Base-by-base conservation (phyloP, 2,797 vertebrate species). In the Betta splendens region DNA sequence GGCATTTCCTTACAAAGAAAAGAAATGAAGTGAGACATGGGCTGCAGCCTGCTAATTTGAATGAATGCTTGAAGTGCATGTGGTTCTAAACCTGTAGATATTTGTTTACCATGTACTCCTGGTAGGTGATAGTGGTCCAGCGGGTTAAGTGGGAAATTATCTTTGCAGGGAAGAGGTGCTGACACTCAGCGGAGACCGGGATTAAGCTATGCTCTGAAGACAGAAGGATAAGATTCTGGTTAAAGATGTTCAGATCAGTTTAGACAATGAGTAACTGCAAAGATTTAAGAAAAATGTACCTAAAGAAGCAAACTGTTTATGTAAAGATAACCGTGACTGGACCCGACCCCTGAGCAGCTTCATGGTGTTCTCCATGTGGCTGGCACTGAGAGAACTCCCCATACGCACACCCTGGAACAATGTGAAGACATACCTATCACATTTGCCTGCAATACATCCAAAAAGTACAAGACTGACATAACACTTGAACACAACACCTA, bases 281-380 rank as follows among this genome's bases (percentile, higher is more conserved):
- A 12, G n/a, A 1, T 10, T 9, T 49, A 16, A 2, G 28, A 64
- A 5, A 3, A 20, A 18, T 71, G 46, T 89, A 99, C 98, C 98
- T 0, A 99, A 90, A 0, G 96, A 98, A 0, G 93, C 91, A 63
- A 98, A 99, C 84, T 99, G 98, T 64, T 95, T 97, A 83, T 98
- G 95, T 42, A 99, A 88, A 65, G 96, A 95, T 79, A 98, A 74
- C 39, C 98, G 95, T 37, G 97, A 95, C 86, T 94, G 94, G 48
- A 99, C 88, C 20, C 98, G 91, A 10, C 91, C 90, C 61, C 93
- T 92, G 59, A 99, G 92, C 58, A 98, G 90, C 73, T 97, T 98
- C 87, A 98, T 94, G 1, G 96, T 96, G 74, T 67, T 93, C 86
- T 99, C 96, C 97, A 98, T 98, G 85, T 98, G 95, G 83, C 95